Percentiles rank a stretch among this genome's conserved stretches.
Evolutionary conservation across 2,797 vertebrate species (phyloP).

Genomic region (Myripristis murdjan): DNA sequence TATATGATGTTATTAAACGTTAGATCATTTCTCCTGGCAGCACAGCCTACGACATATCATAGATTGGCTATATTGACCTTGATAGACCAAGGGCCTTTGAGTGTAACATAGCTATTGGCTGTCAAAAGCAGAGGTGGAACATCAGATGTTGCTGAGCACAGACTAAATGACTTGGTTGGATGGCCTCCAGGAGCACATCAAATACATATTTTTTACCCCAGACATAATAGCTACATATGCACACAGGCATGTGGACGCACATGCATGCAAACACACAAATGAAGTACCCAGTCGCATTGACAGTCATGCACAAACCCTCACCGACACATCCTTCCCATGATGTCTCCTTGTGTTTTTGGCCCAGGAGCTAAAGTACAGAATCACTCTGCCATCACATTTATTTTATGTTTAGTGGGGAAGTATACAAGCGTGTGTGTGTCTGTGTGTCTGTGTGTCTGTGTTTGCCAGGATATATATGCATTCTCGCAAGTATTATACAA

Average conservation of each 20-base stretch:
- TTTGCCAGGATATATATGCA: conserved; percentile 10
- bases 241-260: conserved; percentile 5
- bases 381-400: conserved; percentile 52
- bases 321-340: conserved; percentile 38
- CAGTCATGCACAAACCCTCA: conserved; percentile 13
- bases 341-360: conserved; percentile 51
- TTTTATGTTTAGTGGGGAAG: conserved; percentile 50
- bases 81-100: conserved; percentile 12
- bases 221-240: conserved; percentile 4
- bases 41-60: conserved; percentile 4
- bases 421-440: conserved; percentile 28
- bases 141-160: conserved; percentile 13
- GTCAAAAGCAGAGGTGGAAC: conserved; percentile 14
- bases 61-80: conserved; percentile 6
- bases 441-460: background rate
- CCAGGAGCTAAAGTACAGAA: conserved; percentile 41
- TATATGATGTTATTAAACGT: background rate
- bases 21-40: background rate
- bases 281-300: conserved; percentile 32
- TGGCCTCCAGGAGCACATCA: conserved; percentile 25
- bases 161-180: conserved; percentile 32
- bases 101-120: conserved; percentile 24
- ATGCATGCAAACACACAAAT: conserved; percentile 24
- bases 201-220: conserved; percentile 12
- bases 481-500: background rate